These are phyloP conservation scores for Prenolepis imparis DNA, from an alignment of 2,888 invertebrate genomes.

Conservation along the genomic window DNA sequence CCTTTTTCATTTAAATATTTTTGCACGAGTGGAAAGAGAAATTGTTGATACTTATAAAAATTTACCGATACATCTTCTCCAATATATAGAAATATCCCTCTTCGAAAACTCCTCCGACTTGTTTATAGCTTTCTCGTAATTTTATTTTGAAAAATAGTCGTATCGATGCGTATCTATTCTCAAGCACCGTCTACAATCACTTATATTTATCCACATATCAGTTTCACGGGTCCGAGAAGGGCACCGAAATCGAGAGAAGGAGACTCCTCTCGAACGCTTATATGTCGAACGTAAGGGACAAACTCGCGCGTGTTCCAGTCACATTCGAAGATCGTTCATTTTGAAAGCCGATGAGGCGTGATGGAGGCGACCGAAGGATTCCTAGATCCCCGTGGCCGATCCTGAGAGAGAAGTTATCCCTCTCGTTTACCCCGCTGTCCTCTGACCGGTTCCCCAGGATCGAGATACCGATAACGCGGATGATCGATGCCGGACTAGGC, in stretches of 20 bases:
- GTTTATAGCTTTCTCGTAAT: neutral
- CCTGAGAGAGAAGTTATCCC: conserved; percentile 57
- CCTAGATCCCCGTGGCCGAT: conserved; percentile 81
- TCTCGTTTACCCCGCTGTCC: conserved; percentile 65
- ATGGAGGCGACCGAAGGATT: conserved; percentile 77
- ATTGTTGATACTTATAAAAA: neutral
- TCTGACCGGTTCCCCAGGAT: conserved; percentile 79
- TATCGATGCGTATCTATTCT: neutral
- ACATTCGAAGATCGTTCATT: conserved; percentile 80
- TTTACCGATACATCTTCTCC: neutral
- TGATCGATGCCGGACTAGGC: conserved; percentile 83
- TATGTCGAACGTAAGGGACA: conserved; percentile 58
- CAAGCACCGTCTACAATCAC: neutral
- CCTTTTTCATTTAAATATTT: neutral
- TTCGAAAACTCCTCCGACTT: neutral
- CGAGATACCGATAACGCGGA: conserved; percentile 84
- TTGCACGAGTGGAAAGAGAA: neutral
- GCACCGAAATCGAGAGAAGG: neutral
- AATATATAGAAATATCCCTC: neutral
- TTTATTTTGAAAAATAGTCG: neutral
- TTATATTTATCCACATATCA: conserved; percentile 24
- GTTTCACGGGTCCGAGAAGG: conserved; percentile 14
- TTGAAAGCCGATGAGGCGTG: conserved; percentile 83
- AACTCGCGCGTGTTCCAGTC: conserved; percentile 65
- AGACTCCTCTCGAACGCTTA: conserved; percentile 34